Evolutionary conservation across 2,113 vertebrate species (phyloP).

Genomic region (Misgurnus anguillicaudatus): DNA sequence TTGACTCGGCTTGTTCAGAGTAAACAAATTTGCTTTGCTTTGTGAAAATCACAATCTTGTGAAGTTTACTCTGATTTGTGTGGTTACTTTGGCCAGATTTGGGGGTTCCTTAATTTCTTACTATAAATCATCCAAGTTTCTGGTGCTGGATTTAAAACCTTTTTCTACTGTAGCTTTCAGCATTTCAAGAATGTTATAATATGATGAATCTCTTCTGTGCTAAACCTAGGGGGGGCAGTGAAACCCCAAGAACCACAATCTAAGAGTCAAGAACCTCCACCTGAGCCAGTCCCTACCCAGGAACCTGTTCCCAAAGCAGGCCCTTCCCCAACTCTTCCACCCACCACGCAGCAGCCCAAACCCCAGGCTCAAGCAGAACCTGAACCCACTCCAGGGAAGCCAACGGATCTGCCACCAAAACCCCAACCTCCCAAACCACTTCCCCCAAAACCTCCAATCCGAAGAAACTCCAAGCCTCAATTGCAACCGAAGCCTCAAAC

Average conservation of each 20-base stretch:
- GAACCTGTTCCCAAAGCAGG: constrained; percentile 68
- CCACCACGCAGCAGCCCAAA: constrained; percentile 84
- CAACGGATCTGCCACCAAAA: constrained; percentile 81
- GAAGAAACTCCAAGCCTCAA: constrained; percentile 78
- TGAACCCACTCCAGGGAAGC: constrained; percentile 77
- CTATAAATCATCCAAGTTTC: constrained; percentile 50
- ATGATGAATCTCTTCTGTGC: constrained; percentile 80
- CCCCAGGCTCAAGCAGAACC: constrained; percentile 81
- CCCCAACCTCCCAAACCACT: constrained; percentile 74
- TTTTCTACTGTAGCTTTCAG: not conserved
- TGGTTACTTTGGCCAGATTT: constrained; percentile 60
- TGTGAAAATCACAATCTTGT: constrained; percentile 27
- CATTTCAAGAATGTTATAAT: constrained; percentile 66
- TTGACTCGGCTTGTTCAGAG: constrained; percentile 36
- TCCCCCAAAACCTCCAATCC: constrained; percentile 78
- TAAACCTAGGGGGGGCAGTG: constrained; percentile 88
- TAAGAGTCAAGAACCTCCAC: constrained; percentile 83
- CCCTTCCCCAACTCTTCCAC: constrained; percentile 70
- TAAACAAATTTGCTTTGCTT: constrained; percentile 30
- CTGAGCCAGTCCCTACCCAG: constrained; percentile 77
- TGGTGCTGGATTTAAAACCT: constrained; percentile 68
- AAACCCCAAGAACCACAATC: constrained; percentile 88
- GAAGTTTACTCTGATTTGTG: constrained; percentile 44
- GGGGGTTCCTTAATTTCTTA: constrained; percentile 45
- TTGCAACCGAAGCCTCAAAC: constrained; percentile 77